Evolutionary conservation across 2,797 vertebrate genomes (phyloP), one percentile per base, ranked within the genome.

Genomic region (Varecia variegata): DNA sequence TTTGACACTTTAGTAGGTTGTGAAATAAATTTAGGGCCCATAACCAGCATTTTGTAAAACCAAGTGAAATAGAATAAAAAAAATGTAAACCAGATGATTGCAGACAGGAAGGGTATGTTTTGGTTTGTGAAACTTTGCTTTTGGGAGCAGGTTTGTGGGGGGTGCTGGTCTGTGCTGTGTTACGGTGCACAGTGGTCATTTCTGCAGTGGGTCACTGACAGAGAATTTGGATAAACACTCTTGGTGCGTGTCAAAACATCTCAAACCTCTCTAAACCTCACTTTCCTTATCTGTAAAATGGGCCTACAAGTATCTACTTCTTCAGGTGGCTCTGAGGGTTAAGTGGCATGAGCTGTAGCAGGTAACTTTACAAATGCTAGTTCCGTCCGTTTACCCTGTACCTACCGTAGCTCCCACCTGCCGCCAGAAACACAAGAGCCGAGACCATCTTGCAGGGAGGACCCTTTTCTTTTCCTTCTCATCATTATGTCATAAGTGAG

Each of bases 121-220:
- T 17, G 1, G 35, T 52, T 27, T 65, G 27, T 43, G 73, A 62
- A 38, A n/a, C 65, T 81, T 43, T 5, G 56, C 15, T 73, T 87
- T 74, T 0, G 15, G 25, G 25, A 17, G 12, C 56, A 79, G 20
- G 21, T 35, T 21, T 21, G 6, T 10, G 3, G 27, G 23, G 0
- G 5, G 13, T 7, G n/a, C n/a, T n/a, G 13, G 14, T 21, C 7
- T 23, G 4, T 4, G 0, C 52, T 56, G 9, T 52, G 12, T 32
- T 25, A 12, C 14, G 32, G 1, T 21, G 17, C 23, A 35, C 27
- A 2, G 2, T 74, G 80, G 20, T 40, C 10, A 23, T 90, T 87
- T 88, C 79, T 18, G 21, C 80, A 40, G 0, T 40, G 62, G 30
- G 47, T 67, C 56, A 17, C 32, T 9, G 2, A 32, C 8, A 21